Evolutionary conservation across 1,140 invertebrate species (phyloP).

Genomic region (Oscheius sp.): DNA sequence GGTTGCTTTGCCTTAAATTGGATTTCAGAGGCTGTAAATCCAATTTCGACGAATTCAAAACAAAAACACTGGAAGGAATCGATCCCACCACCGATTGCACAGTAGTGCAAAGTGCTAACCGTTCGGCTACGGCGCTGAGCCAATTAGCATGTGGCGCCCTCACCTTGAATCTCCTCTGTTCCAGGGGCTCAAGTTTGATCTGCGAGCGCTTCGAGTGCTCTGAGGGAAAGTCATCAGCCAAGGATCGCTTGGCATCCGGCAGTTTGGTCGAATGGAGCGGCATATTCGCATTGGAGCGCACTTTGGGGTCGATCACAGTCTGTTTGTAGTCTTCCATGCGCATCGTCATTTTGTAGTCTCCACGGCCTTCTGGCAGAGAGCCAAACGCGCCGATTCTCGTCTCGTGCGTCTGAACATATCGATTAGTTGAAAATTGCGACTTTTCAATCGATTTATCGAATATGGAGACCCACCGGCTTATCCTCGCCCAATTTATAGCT

Average conservation of each 20-base stretch:
- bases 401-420: constrained; percentile 44
- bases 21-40: too few relatives aligned
- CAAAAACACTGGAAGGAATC: too few relatives aligned
- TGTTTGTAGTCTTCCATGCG: constrained; percentile 54
- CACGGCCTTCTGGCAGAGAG: constrained; percentile 45
- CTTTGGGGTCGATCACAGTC: constrained; percentile 60
- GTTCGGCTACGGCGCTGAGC: too few relatives aligned
- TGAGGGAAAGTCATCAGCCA: constrained; percentile 55
- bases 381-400: constrained; percentile 35
- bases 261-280: constrained; percentile 14
- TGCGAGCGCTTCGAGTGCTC: constrained; percentile 57
- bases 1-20: background rate
- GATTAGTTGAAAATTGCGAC: background rate
- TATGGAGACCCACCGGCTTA: constrained; percentile 17
- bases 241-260: constrained; percentile 17
- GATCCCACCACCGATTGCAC: too few relatives aligned
- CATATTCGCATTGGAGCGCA: constrained; percentile 44
- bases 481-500: constrained; percentile 36
- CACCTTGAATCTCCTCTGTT: constrained; percentile 42
- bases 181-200: constrained; percentile 51
- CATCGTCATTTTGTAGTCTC: constrained; percentile 55
- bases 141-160: too few relatives aligned
- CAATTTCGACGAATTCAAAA: too few relatives aligned
- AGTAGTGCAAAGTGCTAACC: too few relatives aligned
- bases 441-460: background rate